These are phyloP conservation scores for Balanococcus diminutus DNA, from an alignment of 2,888 invertebrate species.

Conservation along the genomic window DNA sequence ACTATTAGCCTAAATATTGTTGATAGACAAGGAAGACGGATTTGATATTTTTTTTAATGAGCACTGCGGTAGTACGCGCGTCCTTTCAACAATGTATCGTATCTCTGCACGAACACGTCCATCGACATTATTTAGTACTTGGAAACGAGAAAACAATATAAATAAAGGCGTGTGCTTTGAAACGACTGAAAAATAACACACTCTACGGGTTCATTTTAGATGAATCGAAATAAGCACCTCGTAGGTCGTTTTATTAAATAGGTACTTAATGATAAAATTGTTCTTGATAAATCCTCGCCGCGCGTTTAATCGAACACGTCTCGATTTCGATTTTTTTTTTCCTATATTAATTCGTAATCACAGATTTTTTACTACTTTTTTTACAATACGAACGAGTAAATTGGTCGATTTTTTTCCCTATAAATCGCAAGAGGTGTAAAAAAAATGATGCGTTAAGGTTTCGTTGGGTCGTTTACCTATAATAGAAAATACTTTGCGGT, in stretches of 20 bases:
- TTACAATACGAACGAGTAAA: background rate
- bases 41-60: background rate
- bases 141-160: background rate
- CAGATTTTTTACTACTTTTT: conserved; percentile 11
- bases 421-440: background rate
- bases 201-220: background rate
- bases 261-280: background rate
- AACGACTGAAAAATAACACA: background rate
- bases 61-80: background rate
- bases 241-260: background rate
- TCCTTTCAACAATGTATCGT: background rate
- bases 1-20: background rate
- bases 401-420: background rate
- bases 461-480: background rate
- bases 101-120: background rate
- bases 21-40: background rate
- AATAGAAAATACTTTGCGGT: background rate
- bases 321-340: background rate
- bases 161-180: background rate
- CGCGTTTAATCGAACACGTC: background rate
- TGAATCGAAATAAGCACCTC: background rate
- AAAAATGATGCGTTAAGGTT: background rate
- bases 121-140: background rate
- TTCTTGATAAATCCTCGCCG: background rate
- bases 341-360: background rate